These are phyloP conservation scores for Carassius carassius DNA, from an alignment of 2,113 vertebrate genomes.

Conservation along the genomic window DNA sequence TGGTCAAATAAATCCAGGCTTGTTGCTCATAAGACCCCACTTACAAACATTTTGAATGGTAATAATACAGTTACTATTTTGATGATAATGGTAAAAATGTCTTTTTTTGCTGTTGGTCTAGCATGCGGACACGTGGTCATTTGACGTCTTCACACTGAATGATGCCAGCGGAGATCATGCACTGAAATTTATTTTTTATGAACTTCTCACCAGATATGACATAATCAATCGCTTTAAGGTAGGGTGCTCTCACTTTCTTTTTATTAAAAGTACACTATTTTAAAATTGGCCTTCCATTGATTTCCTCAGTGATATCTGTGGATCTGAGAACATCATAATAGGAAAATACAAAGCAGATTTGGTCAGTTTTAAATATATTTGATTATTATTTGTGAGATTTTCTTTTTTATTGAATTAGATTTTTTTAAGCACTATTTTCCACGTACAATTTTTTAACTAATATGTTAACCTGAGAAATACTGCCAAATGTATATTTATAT, in stretches of 20 bases:
- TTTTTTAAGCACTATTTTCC: too few relatives aligned
- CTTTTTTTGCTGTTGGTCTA: slow-evolving; percentile 60
- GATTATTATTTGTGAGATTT: background rate
- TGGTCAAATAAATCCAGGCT: background rate
- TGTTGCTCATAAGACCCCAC: background rate
- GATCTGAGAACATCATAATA: background rate
- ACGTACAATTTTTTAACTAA: too few relatives aligned
- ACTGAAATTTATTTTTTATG: slow-evolving; percentile 95
- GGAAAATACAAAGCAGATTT: background rate
- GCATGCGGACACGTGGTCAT: slow-evolving; percentile 95
- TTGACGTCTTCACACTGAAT: slow-evolving; percentile 93
- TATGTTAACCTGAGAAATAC: too few relatives aligned
- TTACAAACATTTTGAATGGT: background rate
- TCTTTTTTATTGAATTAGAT: background rate
- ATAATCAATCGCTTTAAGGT: slow-evolving; percentile 96
- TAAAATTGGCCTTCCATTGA: background rate
- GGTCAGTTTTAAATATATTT: background rate
- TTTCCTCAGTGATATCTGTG: background rate
- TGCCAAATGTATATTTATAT: background rate
- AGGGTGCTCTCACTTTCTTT: slow-evolving; percentile 44
- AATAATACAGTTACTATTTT: background rate
- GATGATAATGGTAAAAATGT: background rate
- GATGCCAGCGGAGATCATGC: slow-evolving; percentile 91
- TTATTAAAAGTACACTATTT: background rate
- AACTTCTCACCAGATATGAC: slow-evolving; percentile 93